Percentiles rank a stretch among this genome's conserved stretches.
Conservation (phyloP, 2,888 invertebrate genomes). For the Stenodema calcarata region DNA sequence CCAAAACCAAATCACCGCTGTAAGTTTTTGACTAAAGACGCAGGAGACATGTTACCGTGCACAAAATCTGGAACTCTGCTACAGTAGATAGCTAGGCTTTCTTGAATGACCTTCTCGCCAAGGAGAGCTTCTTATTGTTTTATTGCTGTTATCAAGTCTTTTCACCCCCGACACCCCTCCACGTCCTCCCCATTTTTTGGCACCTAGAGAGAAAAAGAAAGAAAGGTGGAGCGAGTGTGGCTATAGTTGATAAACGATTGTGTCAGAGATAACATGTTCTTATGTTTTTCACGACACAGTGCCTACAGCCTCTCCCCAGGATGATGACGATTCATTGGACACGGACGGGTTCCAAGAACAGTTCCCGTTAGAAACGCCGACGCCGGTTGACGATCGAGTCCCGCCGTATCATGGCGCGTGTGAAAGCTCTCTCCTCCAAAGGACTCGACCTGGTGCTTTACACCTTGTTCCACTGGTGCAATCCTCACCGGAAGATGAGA, state of each 20-base stretch:
- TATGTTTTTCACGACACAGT: conserved; percentile 58
- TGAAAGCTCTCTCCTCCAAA: conserved; percentile 48
- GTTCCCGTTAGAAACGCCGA: conserved; percentile 64
- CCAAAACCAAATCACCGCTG: conserved; percentile 6
- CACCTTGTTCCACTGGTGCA: conserved; percentile 52
- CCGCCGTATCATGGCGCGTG: background rate
- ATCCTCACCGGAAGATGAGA: conserved; percentile 58
- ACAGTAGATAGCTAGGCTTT: conserved; percentile 54
- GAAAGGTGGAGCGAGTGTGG: conserved; percentile 49
- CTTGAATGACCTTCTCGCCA: conserved; percentile 51
- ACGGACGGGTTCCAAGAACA: conserved; percentile 64
- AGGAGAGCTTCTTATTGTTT: conserved; percentile 55
- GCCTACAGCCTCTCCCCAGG: conserved; percentile 65
- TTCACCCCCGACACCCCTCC: conserved; percentile 53
- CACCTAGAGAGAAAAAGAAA: conserved; percentile 54
- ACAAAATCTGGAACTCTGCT: conserved; percentile 50
- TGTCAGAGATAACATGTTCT: conserved; percentile 26
- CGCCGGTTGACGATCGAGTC: conserved; percentile 58
- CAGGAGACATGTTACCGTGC: conserved; percentile 48
- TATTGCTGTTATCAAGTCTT: conserved; percentile 52
- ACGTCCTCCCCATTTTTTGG: conserved; percentile 49
- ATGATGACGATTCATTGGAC: conserved; percentile 67
- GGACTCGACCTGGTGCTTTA: conserved; percentile 53
- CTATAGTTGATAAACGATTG: conserved; percentile 27
- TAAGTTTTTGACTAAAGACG: conserved; percentile 15